Base-by-base conservation (phyloP, 2,797 vertebrate genomes). In the Hybognathus amarus region DNA sequence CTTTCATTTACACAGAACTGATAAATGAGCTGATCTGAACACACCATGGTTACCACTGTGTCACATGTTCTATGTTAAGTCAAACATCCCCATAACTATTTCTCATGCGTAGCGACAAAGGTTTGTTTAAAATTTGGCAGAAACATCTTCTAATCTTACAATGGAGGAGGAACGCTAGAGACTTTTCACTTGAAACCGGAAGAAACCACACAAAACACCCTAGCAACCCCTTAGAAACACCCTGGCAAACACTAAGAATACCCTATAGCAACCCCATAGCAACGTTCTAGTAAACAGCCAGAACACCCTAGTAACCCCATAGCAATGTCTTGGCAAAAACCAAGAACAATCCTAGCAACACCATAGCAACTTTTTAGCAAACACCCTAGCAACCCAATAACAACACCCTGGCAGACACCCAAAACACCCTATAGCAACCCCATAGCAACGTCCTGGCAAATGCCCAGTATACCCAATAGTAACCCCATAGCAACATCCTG, bases 21-120 rank as follows among this genome's bases (percentile, higher is more conserved):
- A 80, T 71, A 42, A 85, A 38, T 70, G 74, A 84, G 52, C 63
- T 54, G 82, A 80, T 85, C 61, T 73, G 71, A 77, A 73, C 66
- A 76, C 42, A 50, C 75, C 79, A 78, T 45, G 54, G 69, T 66
- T 76, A 64, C 68, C 45, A 22, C 6, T 64, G n/a, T 63, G 12
- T 77, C 67, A 75, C 7, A 30, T 42, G 22, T 54, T 50, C 17
- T 42, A 17, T 64, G 66, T 52, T 40, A n/a, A 45, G 22, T 15
- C n/a, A 54, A 64, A 71, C 9, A 40, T 76, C 22, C 17, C 22
- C 15, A 24, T 56, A 56, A 33, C 17, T 5, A 20, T 36, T 74
- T 30, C 11, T 74, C 30, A 74, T n/a, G 20, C 6, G 47, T 18
- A 22, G 18, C 1, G 11, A 22, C 20, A 30, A 30, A 74, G 11